phyloP scores from a whole-genome alignment of 2,113 vertebrate genomes.

The Ranitomeya imitator region DNA sequence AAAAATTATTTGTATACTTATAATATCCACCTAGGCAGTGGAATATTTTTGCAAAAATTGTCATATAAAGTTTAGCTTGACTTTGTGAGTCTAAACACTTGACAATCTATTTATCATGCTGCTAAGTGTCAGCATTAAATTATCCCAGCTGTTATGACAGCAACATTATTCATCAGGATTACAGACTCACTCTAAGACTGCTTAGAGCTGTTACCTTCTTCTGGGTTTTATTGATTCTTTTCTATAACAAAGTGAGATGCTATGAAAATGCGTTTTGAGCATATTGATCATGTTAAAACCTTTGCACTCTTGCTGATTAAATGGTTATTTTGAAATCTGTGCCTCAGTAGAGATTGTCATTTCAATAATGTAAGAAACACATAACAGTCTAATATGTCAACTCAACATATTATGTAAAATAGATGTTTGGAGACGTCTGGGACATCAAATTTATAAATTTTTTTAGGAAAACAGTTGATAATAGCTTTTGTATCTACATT shows the following conservation, averaged over 20 bases:
- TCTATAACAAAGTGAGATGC: constrained; percentile 75
- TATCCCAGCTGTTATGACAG: constrained; percentile 95
- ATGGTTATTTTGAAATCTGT: constrained; percentile 16
- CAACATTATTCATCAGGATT: constrained; percentile 93
- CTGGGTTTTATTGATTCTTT: constrained; percentile 80
- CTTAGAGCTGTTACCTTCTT: constrained; percentile 74
- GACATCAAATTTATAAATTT: background rate
- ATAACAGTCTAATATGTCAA: background rate
- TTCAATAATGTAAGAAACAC: background rate
- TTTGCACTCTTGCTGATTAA: constrained; percentile 25
- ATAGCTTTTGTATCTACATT: background rate
- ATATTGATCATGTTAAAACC: constrained; percentile 76
- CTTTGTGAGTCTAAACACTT: constrained; percentile 69
- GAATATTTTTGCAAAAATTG: constrained; percentile 78
- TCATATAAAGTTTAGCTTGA: constrained; percentile 74
- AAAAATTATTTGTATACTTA: no score
- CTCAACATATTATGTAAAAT: constrained; percentile 3
- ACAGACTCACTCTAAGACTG: constrained; percentile 75
- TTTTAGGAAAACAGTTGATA: background rate
- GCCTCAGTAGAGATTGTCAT: background rate
- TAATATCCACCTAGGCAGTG: background rate
- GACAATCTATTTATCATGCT: constrained; percentile 89
- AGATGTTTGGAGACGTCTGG: background rate
- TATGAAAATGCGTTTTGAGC: constrained; percentile 81
- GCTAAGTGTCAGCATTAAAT: constrained; percentile 94